Evolutionary conservation across 1,140 invertebrate genomes (phyloP).

Genomic region (Anastrepha ludens): DNA sequence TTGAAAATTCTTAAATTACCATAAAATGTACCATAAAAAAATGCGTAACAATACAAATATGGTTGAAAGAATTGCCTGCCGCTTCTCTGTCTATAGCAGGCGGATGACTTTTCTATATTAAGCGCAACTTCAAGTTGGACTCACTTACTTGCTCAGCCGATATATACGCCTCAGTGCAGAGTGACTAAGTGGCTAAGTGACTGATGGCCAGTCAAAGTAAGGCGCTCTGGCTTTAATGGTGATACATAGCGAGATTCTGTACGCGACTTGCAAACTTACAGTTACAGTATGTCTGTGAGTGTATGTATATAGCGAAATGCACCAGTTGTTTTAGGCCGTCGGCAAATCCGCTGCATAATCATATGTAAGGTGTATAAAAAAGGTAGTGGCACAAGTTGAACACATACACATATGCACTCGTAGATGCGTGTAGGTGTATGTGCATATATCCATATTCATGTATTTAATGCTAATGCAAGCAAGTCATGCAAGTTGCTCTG

Average conservation of each 20-base stretch:
- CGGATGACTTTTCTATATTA: not conserved
- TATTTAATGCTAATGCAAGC: not conserved
- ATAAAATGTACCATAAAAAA: not conserved
- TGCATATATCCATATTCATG: not conserved
- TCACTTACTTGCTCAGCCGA: not conserved
- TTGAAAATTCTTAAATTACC: not conserved
- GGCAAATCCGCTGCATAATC: not conserved
- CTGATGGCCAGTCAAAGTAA: not conserved
- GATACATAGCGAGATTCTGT: not conserved
- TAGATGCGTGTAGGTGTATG: not conserved
- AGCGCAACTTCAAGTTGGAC: not conserved
- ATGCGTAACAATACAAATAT: slow-evolving; percentile 22
- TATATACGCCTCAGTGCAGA: not conserved
- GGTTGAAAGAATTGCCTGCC: not conserved
- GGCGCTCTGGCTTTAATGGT: not conserved
- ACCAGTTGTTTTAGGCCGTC: slow-evolving; percentile 5
- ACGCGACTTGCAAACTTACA: not conserved
- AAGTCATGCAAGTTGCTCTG: not conserved
- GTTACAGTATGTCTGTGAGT: not conserved
- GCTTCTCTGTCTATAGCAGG: not conserved
- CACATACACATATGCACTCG: not conserved
- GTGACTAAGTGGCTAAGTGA: not conserved
- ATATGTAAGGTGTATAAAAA: not conserved
- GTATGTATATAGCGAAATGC: not conserved
- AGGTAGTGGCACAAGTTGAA: not conserved